Conservation (phyloP, 2,888 invertebrate genomes). For the Diarsia rubi region DNA sequence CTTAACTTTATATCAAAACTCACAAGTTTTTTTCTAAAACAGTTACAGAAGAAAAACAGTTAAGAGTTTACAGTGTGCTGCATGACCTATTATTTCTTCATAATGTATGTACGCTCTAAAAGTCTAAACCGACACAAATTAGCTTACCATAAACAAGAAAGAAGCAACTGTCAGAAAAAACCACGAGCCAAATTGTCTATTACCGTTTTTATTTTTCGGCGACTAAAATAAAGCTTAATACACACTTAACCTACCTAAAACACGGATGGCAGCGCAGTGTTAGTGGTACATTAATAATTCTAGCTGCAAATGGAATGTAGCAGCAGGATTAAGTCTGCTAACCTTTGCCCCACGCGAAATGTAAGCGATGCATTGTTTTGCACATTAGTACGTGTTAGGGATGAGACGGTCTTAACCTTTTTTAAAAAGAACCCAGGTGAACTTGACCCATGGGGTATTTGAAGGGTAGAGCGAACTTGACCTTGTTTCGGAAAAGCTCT, state of each 20-base stretch:
- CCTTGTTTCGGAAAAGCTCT: too few species aligned
- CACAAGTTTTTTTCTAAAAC: too few species aligned
- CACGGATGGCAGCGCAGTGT: conserved; percentile 42
- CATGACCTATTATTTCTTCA: too few species aligned
- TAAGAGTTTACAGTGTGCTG: too few species aligned
- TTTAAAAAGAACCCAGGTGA: not conserved
- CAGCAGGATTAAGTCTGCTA: conserved; percentile 62
- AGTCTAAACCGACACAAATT: not conserved
- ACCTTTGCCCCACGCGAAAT: conserved; percentile 68
- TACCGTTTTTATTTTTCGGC: not conserved
- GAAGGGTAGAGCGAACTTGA: not conserved
- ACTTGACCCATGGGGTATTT: not conserved
- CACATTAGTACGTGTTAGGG: conserved; percentile 54
- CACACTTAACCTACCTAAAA: conserved; percentile 29
- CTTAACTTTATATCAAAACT: too few species aligned
- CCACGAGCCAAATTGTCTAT: not conserved
- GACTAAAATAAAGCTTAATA: conserved; percentile 1
- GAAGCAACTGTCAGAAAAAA: not conserved
- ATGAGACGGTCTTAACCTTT: conserved; percentile 22
- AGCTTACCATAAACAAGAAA: not conserved
- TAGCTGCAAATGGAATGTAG: conserved; percentile 62
- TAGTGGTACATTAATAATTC: conserved; percentile 63
- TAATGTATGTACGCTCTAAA: too few species aligned
- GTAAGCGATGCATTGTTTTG: conserved; percentile 68
- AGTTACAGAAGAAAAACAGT: too few species aligned